Conservation (phyloP, 2,113 vertebrate species). For the Tricholaema leucomelas region DNA sequence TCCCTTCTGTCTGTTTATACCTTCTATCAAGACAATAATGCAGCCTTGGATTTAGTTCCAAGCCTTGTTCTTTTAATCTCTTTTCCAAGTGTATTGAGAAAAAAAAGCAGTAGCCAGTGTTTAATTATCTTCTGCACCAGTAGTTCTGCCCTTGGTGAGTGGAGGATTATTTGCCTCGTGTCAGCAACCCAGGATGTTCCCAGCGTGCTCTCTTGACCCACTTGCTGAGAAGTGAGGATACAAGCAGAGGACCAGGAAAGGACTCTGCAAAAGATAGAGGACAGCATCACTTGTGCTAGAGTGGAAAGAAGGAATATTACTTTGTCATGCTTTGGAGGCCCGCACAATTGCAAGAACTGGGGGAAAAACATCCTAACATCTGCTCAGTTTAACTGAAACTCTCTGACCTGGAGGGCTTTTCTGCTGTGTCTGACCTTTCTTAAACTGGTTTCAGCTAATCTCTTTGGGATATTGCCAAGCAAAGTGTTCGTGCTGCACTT, state of each 20-base stretch:
- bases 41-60: constrained; percentile 19
- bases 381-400: neutral
- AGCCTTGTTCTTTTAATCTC: constrained; percentile 34
- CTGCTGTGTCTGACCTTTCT: neutral
- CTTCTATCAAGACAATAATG: neutral
- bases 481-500: neutral
- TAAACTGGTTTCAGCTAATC: neutral
- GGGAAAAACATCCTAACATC: neutral
- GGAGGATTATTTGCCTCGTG: neutral
- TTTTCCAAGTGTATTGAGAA: neutral
- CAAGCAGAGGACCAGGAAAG: neutral
- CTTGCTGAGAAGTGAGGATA: neutral
- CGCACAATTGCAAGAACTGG: neutral
- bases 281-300: neutral
- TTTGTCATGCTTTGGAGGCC: neutral
- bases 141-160: neutral
- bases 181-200: neutral
- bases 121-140: constrained; percentile 43
- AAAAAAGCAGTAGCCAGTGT: neutral
- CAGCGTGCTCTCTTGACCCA: neutral
- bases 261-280: neutral
- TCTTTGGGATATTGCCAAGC: neutral
- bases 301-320: neutral
- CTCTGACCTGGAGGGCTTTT: neutral
- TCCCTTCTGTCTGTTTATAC: constrained; percentile 6